Base-by-base conservation (phyloP, 2,113 vertebrate species). In the Castor canadensis region DNA sequence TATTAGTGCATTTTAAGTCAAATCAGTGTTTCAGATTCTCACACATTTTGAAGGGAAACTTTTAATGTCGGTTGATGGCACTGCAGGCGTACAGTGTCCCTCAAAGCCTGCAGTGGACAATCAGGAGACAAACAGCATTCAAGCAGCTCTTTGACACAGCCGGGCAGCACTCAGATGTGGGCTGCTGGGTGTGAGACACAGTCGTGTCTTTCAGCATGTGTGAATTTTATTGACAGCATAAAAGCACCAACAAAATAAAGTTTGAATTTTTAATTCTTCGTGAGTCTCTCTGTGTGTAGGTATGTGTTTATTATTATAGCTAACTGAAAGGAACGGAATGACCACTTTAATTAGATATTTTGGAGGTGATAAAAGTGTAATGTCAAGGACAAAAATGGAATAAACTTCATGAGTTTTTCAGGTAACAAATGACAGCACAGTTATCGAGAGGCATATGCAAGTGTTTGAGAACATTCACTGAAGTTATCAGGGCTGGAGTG, bases 261-360 rank as follows among this genome's bases (percentile, higher is more conserved):
- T 97, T 94, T 92, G 81, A 97, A 96, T 95, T 96, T 95, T 96
- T 96, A 94, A 56, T 96, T 97, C 92, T 87, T 94, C 97, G 97
- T 95, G 69, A 95, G 87, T 95, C 17, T 47, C 6, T 16, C 5
- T 67, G 32, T 35, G 32, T 30, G 30, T 66, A 66, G 32, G 10
- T 66, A 9, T 66, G 62, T 69, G 10, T 66, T 24, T 66, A 32
- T 97, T 96, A 95, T 96, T 95, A 85, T 24, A 73, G 73, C 82
- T 97, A 77, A 76, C 87, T 97, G 85, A 93, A 43, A 96, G 58
- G 86, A 56, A 83, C 93, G 76, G 75, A 87, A 95, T 91, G 76
- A 76, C 92, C 77, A 76, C 66, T 85, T 73, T 84, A 85, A 49
- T 96, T 97, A 95, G 24, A 90, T 97, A 96, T 97, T 97, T 92